A percentile compares a stretch with the other conserved stretches of the same genome.
phyloP scores from a whole-genome alignment of 1,140 invertebrate genomes.

The Odontomachus brunneus region DNA sequence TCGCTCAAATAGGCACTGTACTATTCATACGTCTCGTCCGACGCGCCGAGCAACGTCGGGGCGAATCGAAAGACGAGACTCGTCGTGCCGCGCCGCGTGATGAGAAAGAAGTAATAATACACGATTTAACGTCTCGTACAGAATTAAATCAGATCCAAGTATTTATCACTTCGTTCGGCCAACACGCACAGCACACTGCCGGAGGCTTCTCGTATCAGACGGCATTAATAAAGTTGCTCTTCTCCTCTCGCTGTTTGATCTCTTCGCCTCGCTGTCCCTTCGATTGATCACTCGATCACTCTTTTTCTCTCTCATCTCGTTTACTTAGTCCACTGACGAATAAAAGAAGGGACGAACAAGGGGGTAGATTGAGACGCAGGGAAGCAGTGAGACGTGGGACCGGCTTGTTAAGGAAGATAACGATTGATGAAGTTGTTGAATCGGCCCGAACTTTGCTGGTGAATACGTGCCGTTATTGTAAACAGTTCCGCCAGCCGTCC shows the following conservation, averaged over 20 bases:
- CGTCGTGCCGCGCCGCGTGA: too few species aligned
- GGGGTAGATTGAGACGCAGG: not conserved
- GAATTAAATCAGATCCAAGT: conserved; percentile 2
- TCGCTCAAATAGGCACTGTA: too few species aligned
- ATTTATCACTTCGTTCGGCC: not conserved
- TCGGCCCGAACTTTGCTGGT: not conserved
- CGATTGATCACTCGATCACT: conserved; percentile 26
- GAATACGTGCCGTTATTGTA: not conserved
- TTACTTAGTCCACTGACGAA: conserved; percentile 20
- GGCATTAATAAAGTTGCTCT: conserved; percentile 23
- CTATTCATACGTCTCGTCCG: too few species aligned
- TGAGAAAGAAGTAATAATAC: not conserved
- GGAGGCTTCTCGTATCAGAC: too few species aligned
- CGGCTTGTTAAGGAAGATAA: conserved; percentile 19
- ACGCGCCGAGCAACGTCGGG: too few species aligned
- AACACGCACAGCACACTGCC: too few species aligned
- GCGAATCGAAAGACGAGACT: too few species aligned
- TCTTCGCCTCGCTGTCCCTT: conserved; percentile 20
- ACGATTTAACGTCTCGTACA: conserved; percentile 5
- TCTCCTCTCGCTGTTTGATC: not conserved
- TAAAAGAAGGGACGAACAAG: not conserved
- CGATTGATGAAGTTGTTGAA: conserved; percentile 15
- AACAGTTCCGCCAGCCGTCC: conserved; percentile 10
- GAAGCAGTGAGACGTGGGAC: not conserved
- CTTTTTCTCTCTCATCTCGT: conserved; percentile 17